Percentiles rank a stretch among this genome's conserved stretches.
Conservation (phyloP, 2,113 vertebrate genomes). For the Sander vitreus region DNA sequence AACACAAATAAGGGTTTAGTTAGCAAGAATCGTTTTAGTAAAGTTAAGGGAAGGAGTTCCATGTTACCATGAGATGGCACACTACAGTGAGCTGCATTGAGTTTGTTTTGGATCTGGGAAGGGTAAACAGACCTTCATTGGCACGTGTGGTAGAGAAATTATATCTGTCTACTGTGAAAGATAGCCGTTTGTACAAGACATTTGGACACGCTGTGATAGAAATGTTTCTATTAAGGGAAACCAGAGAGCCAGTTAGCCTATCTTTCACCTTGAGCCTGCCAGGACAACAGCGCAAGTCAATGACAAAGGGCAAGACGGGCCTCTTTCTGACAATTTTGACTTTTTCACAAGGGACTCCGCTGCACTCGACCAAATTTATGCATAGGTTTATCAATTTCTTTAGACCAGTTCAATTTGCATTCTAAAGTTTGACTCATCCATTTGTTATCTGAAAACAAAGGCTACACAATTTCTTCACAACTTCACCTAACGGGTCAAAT, state of each 20-base stretch:
- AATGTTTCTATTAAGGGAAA: constrained; percentile 64
- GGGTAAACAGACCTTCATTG: constrained; percentile 70
- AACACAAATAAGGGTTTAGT: neutral
- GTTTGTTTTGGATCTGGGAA: constrained; percentile 62
- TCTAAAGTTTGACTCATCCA: neutral
- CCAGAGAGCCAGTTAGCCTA: constrained; percentile 37
- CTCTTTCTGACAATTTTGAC: neutral
- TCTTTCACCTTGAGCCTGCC: constrained; percentile 68
- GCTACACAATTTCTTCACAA: neutral
- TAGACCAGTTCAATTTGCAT: neutral
- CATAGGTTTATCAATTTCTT: neutral
- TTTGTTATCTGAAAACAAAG: neutral
- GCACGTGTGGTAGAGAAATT: constrained; percentile 51
- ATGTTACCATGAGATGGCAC: constrained; percentile 23
- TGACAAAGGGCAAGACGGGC: constrained; percentile 42
- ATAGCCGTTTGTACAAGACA: constrained; percentile 58
- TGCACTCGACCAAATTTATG: neutral
- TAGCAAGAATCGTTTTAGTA: neutral
- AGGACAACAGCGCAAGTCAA: constrained; percentile 51
- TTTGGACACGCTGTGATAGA: constrained; percentile 50
- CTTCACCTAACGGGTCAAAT: neutral
- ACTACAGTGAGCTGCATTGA: neutral
- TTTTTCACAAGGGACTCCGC: neutral
- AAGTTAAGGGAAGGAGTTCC: neutral
- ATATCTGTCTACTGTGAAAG: constrained; percentile 65